These are phyloP conservation scores for Mustela nigripes DNA, from an alignment of 2,113 vertebrate species.

Conservation along the genomic window DNA sequence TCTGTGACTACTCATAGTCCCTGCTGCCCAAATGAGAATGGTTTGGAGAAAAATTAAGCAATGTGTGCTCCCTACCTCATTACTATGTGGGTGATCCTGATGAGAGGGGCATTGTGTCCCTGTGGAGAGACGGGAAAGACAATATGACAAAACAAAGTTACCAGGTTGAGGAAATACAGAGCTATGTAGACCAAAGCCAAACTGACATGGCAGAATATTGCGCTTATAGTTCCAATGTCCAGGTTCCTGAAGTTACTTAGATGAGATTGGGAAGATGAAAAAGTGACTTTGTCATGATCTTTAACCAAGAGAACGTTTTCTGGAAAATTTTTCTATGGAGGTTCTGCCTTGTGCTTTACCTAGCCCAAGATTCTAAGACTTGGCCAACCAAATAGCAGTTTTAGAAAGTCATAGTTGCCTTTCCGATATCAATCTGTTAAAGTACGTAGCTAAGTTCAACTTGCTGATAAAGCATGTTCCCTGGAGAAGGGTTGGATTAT, in stretches of 20 bases:
- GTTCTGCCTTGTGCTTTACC: constrained; percentile 47
- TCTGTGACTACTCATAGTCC: constrained; percentile 2
- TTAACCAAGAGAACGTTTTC: constrained; percentile 34
- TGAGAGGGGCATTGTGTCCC: not conserved
- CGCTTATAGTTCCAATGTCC: not conserved
- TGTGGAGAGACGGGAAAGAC: not conserved
- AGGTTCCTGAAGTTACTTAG: constrained; percentile 44
- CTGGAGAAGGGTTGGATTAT: constrained; percentile 36
- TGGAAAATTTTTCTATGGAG: not conserved
- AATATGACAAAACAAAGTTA: constrained; percentile 21
- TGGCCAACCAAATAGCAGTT: constrained; percentile 43
- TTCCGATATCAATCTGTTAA: constrained; percentile 28
- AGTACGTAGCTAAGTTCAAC: constrained; percentile 46
- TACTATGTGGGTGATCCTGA: constrained; percentile 14
- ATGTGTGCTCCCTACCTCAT: not conserved
- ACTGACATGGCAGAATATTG: constrained; percentile 23
- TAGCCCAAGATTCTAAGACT: constrained; percentile 34
- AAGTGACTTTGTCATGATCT: constrained; percentile 44
- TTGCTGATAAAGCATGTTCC: constrained; percentile 43
- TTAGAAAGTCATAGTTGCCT: constrained; percentile 47
- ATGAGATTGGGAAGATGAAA: constrained; percentile 23
- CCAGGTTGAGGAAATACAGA: constrained; percentile 35
- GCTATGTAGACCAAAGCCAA: constrained; percentile 43
- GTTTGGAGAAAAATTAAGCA: constrained; percentile 3
- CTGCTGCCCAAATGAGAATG: not conserved